Conservation (phyloP, 1,140 invertebrate genomes). For the Oedothorax gibbosus region DNA sequence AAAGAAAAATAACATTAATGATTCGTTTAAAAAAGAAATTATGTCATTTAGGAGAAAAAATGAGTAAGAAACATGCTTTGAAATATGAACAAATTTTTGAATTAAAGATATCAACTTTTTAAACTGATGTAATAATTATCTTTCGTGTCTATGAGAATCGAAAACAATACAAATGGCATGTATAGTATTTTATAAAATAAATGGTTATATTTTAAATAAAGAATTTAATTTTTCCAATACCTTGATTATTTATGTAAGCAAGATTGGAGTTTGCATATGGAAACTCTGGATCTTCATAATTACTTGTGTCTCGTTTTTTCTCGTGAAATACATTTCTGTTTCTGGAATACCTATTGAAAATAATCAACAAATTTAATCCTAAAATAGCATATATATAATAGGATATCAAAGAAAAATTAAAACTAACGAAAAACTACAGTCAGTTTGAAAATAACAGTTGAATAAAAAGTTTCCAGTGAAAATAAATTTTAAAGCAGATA, state of each 20-base stretch:
- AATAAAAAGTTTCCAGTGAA: too few species aligned
- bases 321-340: slow-evolving; percentile 42
- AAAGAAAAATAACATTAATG: background rate
- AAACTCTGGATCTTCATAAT: slow-evolving; percentile 37
- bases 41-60: background rate
- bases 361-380: too few species aligned
- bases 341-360: slow-evolving; percentile 19
- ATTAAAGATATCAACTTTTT: too few species aligned
- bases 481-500: too few species aligned
- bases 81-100: background rate
- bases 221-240: background rate
- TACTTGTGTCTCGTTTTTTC: slow-evolving; percentile 30
- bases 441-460: too few species aligned
- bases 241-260: slow-evolving; percentile 42
- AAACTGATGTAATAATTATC: too few species aligned
- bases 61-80: background rate
- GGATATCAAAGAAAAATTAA: too few species aligned
- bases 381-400: too few species aligned
- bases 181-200: too few species aligned
- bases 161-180: too few species aligned
- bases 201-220: background rate
- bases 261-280: slow-evolving; percentile 38
- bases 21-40: background rate
- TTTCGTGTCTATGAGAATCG: too few species aligned
- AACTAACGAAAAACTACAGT: too few species aligned